These are phyloP conservation scores for Arnoldichthys spilopterus DNA, from an alignment of 2,797 vertebrate genomes.

Conservation along the genomic window DNA sequence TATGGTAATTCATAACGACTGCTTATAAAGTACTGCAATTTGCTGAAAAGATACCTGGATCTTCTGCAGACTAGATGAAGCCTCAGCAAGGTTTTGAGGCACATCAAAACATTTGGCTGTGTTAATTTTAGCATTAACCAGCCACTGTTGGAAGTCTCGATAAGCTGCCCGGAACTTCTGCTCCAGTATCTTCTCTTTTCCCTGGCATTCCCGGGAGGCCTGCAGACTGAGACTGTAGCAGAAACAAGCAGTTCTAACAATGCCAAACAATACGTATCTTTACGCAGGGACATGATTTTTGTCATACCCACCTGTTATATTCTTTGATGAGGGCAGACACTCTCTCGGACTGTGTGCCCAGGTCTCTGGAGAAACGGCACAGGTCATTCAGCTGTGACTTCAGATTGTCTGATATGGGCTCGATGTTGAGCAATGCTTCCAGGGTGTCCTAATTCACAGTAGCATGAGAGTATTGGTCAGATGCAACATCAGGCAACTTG, in stretches of 20 bases:
- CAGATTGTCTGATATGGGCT: constrained; percentile 86
- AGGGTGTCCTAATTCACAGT: constrained; percentile 81
- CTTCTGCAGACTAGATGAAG: constrained; percentile 87
- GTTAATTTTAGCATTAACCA: constrained; percentile 91
- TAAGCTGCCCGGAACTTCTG: constrained; percentile 86
- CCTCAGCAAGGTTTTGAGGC: constrained; percentile 88
- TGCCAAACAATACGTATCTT: background rate
- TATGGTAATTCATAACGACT: background rate
- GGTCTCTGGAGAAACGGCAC: constrained; percentile 93
- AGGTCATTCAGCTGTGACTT: constrained; percentile 94
- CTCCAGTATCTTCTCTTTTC: constrained; percentile 91
- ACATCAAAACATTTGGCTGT: constrained; percentile 94
- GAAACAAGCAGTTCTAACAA: background rate
- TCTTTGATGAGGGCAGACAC: constrained; percentile 94
- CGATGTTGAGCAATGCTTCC: constrained; percentile 87
- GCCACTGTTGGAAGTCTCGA: constrained; percentile 96
- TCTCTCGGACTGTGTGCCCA: constrained; percentile 86
- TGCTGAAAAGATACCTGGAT: constrained; percentile 83
- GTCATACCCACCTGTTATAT: constrained; percentile 87
- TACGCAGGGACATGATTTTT: background rate
- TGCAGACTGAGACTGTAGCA: constrained; percentile 87
- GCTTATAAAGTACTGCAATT: background rate
- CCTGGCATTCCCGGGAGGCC: constrained; percentile 90
- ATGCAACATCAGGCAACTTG: background rate
- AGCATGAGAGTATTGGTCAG: constrained; percentile 21